Evolutionary conservation across 2,797 vertebrate genomes (phyloP), one percentile per base, ranked within the genome.

Genomic region (Eulemur mongoz): DNA sequence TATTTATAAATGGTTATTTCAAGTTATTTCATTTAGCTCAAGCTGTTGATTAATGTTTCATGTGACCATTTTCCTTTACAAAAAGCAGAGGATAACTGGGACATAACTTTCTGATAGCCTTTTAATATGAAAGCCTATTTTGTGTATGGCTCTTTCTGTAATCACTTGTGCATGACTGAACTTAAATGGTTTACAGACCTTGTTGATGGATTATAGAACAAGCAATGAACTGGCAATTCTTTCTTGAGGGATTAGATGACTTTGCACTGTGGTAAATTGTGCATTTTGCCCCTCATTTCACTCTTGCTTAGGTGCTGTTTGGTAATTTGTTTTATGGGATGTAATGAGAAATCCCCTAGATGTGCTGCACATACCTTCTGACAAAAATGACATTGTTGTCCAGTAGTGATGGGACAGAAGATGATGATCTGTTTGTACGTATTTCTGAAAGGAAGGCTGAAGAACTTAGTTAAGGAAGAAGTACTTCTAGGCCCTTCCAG

Each of bases 1-100:
- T 92, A 86, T 95, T 95, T 88, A 87, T 88, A 94, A 95, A 86
- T 94, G 90, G 25, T 92, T 96, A 92, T 94, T 96, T 96, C 76
- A 92, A n/a, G 11, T 90, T 93, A 20, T 95, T 85, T 95, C 79
- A 88, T 75, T 92, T 89, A 73, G 14, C 23, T 92, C 23, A 91
- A 61, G 35, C 32, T 91, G 22, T 93, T 97, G 93, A 96, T 95
- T 70, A 87, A 97, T 96, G 52, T 87, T 95, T 95, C 80, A 27
- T 76, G 32, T 61, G 86, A 89, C 75, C 27, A 20, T 87, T 96
- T 97, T 72, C 67, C 75, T 95, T 72, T 95, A 73, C 30, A 59
- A 89, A 97, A 91, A 75, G 30, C 43, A 65, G 38, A 93, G 59
- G 81, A 67, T 94, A 94, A 2, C 45, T 67, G 57, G 40, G 40